These are phyloP conservation scores for Cataglyphis albicans DNA, from an alignment of 2,888 invertebrate genomes.

Conservation along the genomic window DNA sequence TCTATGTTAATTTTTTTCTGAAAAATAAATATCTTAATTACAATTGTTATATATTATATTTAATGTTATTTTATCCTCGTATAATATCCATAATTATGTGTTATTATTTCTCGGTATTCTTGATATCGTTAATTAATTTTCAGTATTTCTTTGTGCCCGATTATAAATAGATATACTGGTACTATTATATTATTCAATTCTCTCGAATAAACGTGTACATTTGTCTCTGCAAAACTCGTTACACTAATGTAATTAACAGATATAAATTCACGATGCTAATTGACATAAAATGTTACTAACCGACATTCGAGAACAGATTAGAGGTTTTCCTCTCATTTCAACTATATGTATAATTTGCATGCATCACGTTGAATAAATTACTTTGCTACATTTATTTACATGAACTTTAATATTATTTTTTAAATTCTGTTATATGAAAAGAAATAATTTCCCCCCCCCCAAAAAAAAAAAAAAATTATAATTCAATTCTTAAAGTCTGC, in stretches of 20 bases:
- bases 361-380: not conserved
- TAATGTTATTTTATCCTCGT: not conserved
- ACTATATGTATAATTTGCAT: not conserved
- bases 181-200: conserved; percentile 26
- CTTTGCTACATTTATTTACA: not conserved
- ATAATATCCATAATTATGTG: not conserved
- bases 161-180: conserved; percentile 41
- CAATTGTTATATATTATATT: conserved; percentile 6
- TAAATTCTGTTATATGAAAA: too few relatives aligned
- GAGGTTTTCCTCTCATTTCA: conserved; percentile 7
- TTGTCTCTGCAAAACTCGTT: conserved; percentile 20
- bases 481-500: not conserved
- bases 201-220: not conserved
- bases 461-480: too few relatives aligned
- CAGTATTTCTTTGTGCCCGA: conserved; percentile 27
- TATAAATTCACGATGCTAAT: conserved; percentile 39
- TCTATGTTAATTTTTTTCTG: not conserved
- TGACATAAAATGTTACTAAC: conserved; percentile 37
- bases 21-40: not conserved
- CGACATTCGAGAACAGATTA: conserved; percentile 13
- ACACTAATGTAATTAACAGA: conserved; percentile 41
- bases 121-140: conserved; percentile 20
- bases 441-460: not conserved
- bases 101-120: conserved; percentile 3
- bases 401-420: not conserved